Percentiles rank a stretch among this genome's conserved stretches.
These are phyloP conservation scores for Champsocephalus gunnari DNA, from an alignment of 2,797 vertebrate genomes.

Conservation along the genomic window DNA sequence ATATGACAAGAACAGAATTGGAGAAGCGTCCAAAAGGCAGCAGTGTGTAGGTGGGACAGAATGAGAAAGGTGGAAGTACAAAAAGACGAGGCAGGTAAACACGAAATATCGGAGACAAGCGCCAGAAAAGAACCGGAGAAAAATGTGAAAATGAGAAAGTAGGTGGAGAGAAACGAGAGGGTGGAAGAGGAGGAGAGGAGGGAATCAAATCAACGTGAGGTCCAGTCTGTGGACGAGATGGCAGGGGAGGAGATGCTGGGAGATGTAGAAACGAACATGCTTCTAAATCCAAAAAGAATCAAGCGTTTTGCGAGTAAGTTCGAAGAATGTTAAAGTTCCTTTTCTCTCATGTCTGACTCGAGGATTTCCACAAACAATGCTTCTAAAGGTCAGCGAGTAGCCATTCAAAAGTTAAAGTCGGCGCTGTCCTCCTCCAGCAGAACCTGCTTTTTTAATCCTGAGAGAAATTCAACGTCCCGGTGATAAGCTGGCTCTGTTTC, in stretches of 20 bases:
- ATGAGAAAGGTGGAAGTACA: not conserved
- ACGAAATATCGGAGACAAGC: slow-evolving; percentile 2
- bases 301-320: not conserved
- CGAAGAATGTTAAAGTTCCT: not conserved
- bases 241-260: slow-evolving; percentile 16
- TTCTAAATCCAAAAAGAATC: not conserved
- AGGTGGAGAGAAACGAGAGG: slow-evolving; percentile 11
- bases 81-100: slow-evolving; percentile 4
- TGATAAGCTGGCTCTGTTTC: not conserved
- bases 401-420: not conserved
- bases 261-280: slow-evolving; percentile 16
- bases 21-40: not conserved
- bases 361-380: not conserved
- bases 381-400: not conserved
- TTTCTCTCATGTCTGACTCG: not conserved
- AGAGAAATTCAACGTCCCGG: not conserved
- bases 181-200: slow-evolving; percentile 8
- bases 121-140: slow-evolving; percentile 20
- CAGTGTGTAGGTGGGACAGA: slow-evolving; percentile 20
- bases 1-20: no score
- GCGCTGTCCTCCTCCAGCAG: not conserved
- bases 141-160: slow-evolving; percentile 1
- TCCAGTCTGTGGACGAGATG: slow-evolving; percentile 16
- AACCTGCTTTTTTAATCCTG: not conserved
- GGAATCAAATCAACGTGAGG: slow-evolving; percentile 9